Conservation (phyloP, 2,113 vertebrate species). For the Apodemus sylvaticus region DNA sequence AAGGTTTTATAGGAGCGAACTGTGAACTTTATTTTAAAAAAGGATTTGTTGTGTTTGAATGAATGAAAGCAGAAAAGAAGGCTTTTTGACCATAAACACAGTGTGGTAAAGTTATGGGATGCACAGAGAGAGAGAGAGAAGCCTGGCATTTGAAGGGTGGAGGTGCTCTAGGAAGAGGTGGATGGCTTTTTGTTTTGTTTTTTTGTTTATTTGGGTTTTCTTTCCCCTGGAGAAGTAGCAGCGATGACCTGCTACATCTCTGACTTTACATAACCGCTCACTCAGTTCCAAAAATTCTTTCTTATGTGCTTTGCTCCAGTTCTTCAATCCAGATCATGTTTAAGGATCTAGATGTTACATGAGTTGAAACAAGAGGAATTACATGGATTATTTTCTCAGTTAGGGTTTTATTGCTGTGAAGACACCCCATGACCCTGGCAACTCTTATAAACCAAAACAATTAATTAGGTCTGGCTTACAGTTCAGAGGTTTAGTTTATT, state of each 20-base stretch:
- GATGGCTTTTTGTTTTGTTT: too few species aligned
- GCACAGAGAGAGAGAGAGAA: background rate
- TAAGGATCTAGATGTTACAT: conserved; percentile 9
- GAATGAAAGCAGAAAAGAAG: background rate
- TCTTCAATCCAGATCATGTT: background rate
- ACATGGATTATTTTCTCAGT: background rate
- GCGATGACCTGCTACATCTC: background rate
- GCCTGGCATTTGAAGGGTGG: background rate
- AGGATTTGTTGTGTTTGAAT: background rate
- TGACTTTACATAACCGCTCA: background rate
- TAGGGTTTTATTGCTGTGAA: background rate
- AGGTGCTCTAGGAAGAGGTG: background rate
- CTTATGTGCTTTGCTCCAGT: background rate
- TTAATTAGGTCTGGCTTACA: background rate
- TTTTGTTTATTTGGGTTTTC: too few species aligned
- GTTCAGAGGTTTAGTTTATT: background rate
- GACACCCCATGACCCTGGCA: background rate
- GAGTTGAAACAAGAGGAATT: background rate
- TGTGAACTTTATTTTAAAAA: background rate
- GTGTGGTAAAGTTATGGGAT: background rate
- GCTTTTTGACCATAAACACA: background rate
- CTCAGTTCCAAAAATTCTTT: background rate
- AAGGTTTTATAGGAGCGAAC: background rate
- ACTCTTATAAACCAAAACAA: background rate
- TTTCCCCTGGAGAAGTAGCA: background rate